Base-by-base conservation (phyloP, 2,888 invertebrate genomes). In the Eupithecia insigniata region DNA sequence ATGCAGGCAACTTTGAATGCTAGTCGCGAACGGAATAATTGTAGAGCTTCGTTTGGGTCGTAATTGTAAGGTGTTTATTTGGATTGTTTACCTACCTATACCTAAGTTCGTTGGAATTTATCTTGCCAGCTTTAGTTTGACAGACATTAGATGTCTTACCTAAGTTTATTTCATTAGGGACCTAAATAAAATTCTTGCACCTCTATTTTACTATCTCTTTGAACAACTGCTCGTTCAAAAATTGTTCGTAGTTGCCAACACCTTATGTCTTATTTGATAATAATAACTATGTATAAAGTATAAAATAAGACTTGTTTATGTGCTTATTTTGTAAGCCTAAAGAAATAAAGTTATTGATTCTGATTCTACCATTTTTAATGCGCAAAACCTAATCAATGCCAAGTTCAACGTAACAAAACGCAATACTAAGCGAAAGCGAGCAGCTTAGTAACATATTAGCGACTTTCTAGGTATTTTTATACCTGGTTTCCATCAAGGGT, bases 1-100 rank as follows among this genome's bases (percentile, higher is more conserved):
- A 28, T 67, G 66, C 62, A 32, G 26, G 26, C 43, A 34, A 51
- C 34, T 43, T 51, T 51, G 51, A 46, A 67, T 64, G 67, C 46
- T 62, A 32, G 70, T 66, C 70, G 66, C 66, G 66, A 28, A 55
- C 69, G 51, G 26, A 69, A 46, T 67, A 65, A 69, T 60, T 66
- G 66, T 61, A 62, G 18, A 62, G 61, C 32, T 61, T 62, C 2
- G 61, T 18, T n/a, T n/a, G 34, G 26, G 26, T 55, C 22, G 12
- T 46, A n/a, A 30, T 18, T 12, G 10, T 62, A 55, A 26, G 12
- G 22, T 62, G 34, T 34, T 62, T 22, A 62, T 32, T 62, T n/a
- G 34, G 61, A n/a, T 34, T 62, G n/a, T 55, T 3, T 22, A 51
- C 51, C 51, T n/a, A 51, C n/a, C n/a, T n/a, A n/a, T n/a, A n/a